Percentiles rank a stretch among this genome's conserved stretches.
These are phyloP conservation scores for Lampris incognitus DNA, from an alignment of 2,113 vertebrate genomes.

Conservation along the genomic window DNA sequence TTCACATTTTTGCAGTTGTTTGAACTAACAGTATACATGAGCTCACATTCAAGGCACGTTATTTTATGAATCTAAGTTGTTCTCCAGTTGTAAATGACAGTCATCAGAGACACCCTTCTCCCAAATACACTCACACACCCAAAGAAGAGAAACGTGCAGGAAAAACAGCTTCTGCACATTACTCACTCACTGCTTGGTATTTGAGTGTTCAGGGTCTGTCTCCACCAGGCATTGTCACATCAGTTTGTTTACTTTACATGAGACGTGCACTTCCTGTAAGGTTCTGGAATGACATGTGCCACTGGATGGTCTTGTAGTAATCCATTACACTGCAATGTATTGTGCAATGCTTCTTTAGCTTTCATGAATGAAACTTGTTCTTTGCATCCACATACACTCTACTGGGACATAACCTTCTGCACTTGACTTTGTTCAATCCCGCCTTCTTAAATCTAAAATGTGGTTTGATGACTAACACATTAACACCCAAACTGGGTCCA, in stretches of 20 bases:
- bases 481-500: conserved; percentile 34
- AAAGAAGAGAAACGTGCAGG: neutral
- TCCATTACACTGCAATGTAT: neutral
- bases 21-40: too few species aligned
- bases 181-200: neutral
- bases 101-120: too few species aligned
- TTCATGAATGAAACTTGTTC: conserved; percentile 9
- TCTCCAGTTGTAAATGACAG: too few species aligned
- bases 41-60: too few species aligned
- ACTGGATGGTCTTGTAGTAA: neutral
- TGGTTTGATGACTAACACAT: conserved; percentile 56
- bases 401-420: neutral
- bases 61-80: too few species aligned
- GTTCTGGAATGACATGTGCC: neutral
- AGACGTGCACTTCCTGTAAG: too few species aligned
- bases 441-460: neutral
- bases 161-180: neutral
- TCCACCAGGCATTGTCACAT: neutral
- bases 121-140: too few species aligned
- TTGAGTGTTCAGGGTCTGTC: neutral
- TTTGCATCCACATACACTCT: conserved; percentile 19
- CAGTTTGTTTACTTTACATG: neutral
- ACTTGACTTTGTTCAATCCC: conserved; percentile 32
- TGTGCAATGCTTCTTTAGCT: too few species aligned
- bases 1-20: too few species aligned